Base-by-base conservation (phyloP, 2,797 vertebrate genomes). In the Clarias fuscus region DNA sequence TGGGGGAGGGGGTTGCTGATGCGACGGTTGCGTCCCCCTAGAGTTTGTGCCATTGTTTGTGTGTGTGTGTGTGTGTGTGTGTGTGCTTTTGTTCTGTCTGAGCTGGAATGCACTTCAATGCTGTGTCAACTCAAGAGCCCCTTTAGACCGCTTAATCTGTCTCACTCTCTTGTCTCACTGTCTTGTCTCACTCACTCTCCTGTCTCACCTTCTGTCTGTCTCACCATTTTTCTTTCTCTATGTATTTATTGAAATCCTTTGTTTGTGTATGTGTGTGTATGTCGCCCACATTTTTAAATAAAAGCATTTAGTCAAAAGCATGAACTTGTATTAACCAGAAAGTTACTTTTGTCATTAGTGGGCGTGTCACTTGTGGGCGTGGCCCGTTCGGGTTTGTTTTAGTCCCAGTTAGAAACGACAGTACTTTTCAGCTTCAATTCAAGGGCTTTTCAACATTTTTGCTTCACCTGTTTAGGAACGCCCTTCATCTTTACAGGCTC, bases 71-170 rank as follows among this genome's bases (percentile, higher is more conserved):
- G 87, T 73, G 85, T 86, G 82, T 88, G 88, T 75, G 87, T 68
- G 85, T 15, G 56, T 37, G 81, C 89, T 87, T 88, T 90, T 88
- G 86, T 90, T 90, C 88, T 80, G 61, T 24, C 33, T 78, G 85
- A 72, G 79, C 85, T 79, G 89, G 89, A 89, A 89, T 89, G 86
- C 75, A 84, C 83, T 86, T 90, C 70, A 87, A 82, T 81, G 82
- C 84, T 86, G 82, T 86, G 84, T 87, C 88, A 86, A 89, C 87
- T 86, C 83, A 84, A 86, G 81, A 76, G 83, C 88, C 84, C 85
- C 86, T 81, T 83, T 85, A 90, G 80, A 90, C 84, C 77, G 70
- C 80, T 33, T 86, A 68, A 61, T 68, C 82, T 84, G 72, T 14
- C 53, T 79, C 68, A 73, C 37, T 37, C 37, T 4, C 37, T 37